A percentile compares a stretch with the other conserved stretches of the same genome.
Conservation (phyloP, 2,888 invertebrate genomes). For the Lepetodrilus schrolli region DNA sequence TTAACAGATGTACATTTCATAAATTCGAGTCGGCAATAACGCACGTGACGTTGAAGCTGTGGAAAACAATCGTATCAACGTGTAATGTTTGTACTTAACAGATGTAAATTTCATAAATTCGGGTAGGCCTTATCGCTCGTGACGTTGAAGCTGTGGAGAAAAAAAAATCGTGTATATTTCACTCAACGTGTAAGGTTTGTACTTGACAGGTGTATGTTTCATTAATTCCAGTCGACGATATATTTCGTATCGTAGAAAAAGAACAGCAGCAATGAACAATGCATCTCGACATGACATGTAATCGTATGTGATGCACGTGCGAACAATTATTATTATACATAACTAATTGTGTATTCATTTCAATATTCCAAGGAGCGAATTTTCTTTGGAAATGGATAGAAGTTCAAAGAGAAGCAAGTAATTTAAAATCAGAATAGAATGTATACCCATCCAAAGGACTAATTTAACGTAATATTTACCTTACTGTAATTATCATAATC, state of each 20-base stretch:
- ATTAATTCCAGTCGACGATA: neutral
- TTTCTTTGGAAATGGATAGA: no score
- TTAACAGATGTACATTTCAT: constrained; percentile 18
- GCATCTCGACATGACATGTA: constrained; percentile 4
- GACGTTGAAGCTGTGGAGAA: neutral
- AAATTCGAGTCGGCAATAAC: neutral
- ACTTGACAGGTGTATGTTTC: constrained; percentile 13
- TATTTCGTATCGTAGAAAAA: neutral
- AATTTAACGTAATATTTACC: no score
- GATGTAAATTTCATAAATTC: constrained; percentile 4
- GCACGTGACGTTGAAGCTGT: neutral
- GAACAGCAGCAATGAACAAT: neutral
- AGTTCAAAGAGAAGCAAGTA: no score
- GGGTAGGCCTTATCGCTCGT: neutral
- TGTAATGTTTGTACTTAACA: constrained; percentile 9
- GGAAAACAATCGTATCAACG: neutral
- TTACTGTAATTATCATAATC: no score
- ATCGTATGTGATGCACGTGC: no score
- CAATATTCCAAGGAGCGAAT: no score
- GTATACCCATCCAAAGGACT: no score
- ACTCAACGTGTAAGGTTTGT: neutral
- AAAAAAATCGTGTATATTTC: neutral
- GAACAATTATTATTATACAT: no score
- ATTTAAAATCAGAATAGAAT: no score
- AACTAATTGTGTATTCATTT: no score